Conservation (phyloP, 2,797 vertebrate species). For the Remorina albescens region DNA sequence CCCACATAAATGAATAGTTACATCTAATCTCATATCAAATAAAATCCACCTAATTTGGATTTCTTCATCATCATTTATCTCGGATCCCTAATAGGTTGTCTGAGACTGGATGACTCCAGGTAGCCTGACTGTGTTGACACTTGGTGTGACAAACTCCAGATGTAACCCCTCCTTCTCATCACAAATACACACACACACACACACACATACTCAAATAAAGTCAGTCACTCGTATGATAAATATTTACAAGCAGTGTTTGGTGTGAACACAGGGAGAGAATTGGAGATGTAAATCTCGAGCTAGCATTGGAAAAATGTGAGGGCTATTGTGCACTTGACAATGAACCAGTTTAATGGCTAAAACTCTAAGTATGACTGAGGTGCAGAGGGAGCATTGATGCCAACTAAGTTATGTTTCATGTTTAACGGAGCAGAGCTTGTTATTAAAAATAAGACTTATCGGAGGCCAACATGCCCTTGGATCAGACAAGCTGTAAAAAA, state of each 20-base stretch:
- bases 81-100: neutral
- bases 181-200: slow-evolving; percentile 16
- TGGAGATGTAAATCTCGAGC: neutral
- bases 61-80: slow-evolving; percentile 2
- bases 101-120: slow-evolving; percentile 17
- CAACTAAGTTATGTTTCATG: slow-evolving; percentile 24
- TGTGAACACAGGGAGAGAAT: slow-evolving; percentile 11
- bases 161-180: neutral
- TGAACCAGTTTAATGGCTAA: slow-evolving; percentile 27
- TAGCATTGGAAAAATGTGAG: slow-evolving; percentile 19
- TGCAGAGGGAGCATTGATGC: neutral
- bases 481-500: slow-evolving; percentile 38
- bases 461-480: slow-evolving; percentile 14
- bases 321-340: slow-evolving; percentile 14
- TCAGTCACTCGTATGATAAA: slow-evolving; percentile 48
- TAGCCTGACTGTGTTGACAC: slow-evolving; percentile 5
- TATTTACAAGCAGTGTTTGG: slow-evolving; percentile 40
- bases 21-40: slow-evolving; percentile 15
- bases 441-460: slow-evolving; percentile 40
- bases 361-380: neutral
- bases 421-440: slow-evolving; percentile 42
- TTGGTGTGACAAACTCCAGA: slow-evolving; percentile 30
- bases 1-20: slow-evolving; percentile 1
- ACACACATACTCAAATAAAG: slow-evolving; percentile 39
- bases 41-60: neutral